A percentile compares a stretch with the other conserved stretches of the same genome.
phyloP scores from a whole-genome alignment of 2,113 vertebrate genomes.

The Perognathus longimembris region DNA sequence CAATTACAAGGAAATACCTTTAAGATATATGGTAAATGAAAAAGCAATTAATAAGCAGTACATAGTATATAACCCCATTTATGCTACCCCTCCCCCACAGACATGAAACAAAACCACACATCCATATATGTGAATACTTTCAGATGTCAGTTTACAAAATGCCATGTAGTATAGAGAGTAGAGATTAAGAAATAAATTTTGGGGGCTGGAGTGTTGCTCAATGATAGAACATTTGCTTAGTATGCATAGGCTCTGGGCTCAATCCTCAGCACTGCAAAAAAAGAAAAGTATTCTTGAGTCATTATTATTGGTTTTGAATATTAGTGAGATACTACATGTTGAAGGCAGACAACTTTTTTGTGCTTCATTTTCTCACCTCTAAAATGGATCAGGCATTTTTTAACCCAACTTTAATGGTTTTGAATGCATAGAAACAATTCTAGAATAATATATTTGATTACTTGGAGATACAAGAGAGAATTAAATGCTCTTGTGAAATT shows the following conservation, averaged over 20 bases:
- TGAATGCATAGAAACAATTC: constrained; percentile 12
- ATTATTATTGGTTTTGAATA: not conserved
- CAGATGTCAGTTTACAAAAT: not conserved
- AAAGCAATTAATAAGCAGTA: constrained; percentile 37
- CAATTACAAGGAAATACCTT: constrained; percentile 16
- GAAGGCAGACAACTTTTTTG: not conserved
- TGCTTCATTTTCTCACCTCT: not conserved
- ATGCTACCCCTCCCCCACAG: not conserved
- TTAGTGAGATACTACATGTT: not conserved
- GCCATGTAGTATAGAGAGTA: not conserved
- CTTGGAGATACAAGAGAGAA: not conserved
- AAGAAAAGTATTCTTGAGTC: not conserved
- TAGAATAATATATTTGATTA: constrained; percentile 24
- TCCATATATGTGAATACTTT: not conserved
- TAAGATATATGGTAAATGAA: not conserved
- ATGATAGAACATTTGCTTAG: not conserved
- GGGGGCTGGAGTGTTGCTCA: not conserved
- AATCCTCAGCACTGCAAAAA: not conserved
- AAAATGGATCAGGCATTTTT: constrained; percentile 9
- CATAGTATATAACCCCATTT: not conserved
- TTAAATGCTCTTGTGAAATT: constrained; percentile 7
- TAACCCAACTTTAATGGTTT: not conserved
- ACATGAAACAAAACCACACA: constrained; percentile 2
- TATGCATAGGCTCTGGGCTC: not conserved
- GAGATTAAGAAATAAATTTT: constrained; percentile 1